Evolutionary conservation across 2,888 invertebrate species (phyloP).

Genomic region (Bibio marci): DNA sequence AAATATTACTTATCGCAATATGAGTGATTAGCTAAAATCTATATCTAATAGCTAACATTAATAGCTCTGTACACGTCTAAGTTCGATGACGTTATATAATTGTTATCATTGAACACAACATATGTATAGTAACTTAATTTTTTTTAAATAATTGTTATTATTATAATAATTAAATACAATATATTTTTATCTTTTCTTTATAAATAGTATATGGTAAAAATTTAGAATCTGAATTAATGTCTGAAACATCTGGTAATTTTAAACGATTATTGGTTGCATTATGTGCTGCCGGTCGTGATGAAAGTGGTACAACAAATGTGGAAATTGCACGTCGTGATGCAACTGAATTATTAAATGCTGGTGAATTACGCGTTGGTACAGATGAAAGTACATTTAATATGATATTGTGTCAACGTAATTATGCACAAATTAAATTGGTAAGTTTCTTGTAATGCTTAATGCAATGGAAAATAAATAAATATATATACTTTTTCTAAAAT

Average conservation of each 20-base stretch:
- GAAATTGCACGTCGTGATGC: slow-evolving; percentile 65
- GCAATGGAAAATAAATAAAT: neutral
- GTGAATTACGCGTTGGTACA: slow-evolving; percentile 51
- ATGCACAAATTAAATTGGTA: slow-evolving; percentile 35
- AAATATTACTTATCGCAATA: too few relatives aligned
- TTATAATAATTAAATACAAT: too few relatives aligned
- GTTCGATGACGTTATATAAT: too few relatives aligned
- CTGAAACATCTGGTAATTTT: slow-evolving; percentile 86
- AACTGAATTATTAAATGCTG: slow-evolving; percentile 58
- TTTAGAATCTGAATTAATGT: slow-evolving; percentile 65
- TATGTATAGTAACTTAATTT: too few relatives aligned
- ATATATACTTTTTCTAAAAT: neutral
- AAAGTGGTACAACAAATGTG: slow-evolving; percentile 56
- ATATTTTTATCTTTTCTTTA: neutral
- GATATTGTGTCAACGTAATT: slow-evolving; percentile 63
- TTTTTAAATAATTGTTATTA: neutral
- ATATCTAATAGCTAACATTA: too few relatives aligned
- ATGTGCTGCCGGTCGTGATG: slow-evolving; percentile 51
- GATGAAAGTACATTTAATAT: slow-evolving; percentile 77
- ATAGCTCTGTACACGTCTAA: too few relatives aligned
- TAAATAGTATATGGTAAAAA: slow-evolving; percentile 55
- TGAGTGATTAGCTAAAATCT: too few relatives aligned
- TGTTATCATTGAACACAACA: too few relatives aligned
- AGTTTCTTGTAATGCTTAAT: slow-evolving; percentile 8
- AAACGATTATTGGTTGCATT: slow-evolving; percentile 75